Base-by-base conservation (phyloP, 2,113 vertebrate genomes). In the Etheostoma spectabile region DNA sequence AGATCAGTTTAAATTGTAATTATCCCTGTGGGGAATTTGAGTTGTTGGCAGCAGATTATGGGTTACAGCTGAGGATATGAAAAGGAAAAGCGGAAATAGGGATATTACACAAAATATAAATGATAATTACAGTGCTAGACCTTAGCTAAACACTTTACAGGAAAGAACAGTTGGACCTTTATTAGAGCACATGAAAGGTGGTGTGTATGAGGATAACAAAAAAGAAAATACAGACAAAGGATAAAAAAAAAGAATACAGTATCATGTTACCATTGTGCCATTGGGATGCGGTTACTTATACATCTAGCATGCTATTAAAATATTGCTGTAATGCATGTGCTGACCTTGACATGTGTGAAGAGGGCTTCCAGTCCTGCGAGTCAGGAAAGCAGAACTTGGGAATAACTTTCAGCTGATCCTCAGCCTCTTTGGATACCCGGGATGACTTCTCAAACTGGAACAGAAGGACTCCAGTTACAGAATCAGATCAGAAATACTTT, bases 361-460 rank as follows among this genome's bases (percentile, higher is more conserved):
- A 94, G 63, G 98, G 97, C 65, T 93, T 94, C 97, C 97, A 99
- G 89, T 97, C 97, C 71, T 96, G 94, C 19, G 96, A 94, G 90
- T 99, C 98, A 1, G 98, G 98, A 92, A 99, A 99, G 93, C 98
- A 99, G 93, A 99, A 99, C 77, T 94, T 97, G 6, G 98, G 98
- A 89, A 99, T 99, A 84, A 98, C 96, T 91, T 95, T 98, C 33
- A 99, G 95, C 80, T 97, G 96, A 81, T 99, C 98, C 74, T 99
- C 98, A 0, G 96, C 97, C 74, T 99, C 97, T 90, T 92, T 97
- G 53, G 97, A 97, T 35, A 97, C 91, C 68, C 95, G 96, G 66
- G 96, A 96, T 13, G 96, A 95, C 89, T 97, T 96, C 82, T 99
- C 97, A 92, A 96, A 95, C 98, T 99, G 79, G 91, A 94, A 79